Base-by-base conservation (phyloP, 2,113 vertebrate genomes). In the Platysternon megacephalum region DNA sequence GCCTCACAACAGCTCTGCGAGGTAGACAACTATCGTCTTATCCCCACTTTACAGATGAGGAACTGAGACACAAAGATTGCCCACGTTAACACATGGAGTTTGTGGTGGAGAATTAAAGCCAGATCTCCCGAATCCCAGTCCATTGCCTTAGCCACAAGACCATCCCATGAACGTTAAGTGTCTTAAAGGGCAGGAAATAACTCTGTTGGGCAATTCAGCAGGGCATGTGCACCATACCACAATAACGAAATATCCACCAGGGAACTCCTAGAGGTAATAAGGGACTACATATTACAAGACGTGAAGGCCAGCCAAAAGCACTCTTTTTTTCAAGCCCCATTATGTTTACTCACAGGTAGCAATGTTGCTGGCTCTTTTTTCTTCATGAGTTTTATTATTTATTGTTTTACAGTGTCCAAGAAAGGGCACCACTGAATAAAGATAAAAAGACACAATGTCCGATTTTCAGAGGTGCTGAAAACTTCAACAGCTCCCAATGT, bases 281-380 rank as follows among this genome's bases (percentile, higher is more conserved):
- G 82, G 88, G 56, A 79, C 2, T 39, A 56, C 14, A 3, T 22
- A 56, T 11, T 32, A 78, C 72, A 94, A 72, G 48, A 46, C 2
- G 13, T 29, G n/a, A 79, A 58, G n/a, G 78, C 44, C 39, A 81
- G n/a, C 19, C 65, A 84, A 86, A 91, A 56, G 29, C 12, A 2
- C 5, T 80, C 79, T 58, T 19, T 58, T 87, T 87, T 72, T 26
- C 61, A 0, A 7, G n/a, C 29, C 81, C 29, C n/a, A 32, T 7
- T 26, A 3, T 42, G 56, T 51, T 52, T 86, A 42, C 0, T 0
- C 72, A 29, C 42, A 61, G 35, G 7, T 44, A 39, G 72, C 3
- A 89, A 85, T 14, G 78, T 1, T 39, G 5, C 1, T 51, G 22
- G 56, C 46, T 65, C 4, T 78, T 11, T 32, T n/a, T 68, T 35